Base-by-base conservation (phyloP, 2,113 vertebrate genomes). In the Pteruthius melanotis region DNA sequence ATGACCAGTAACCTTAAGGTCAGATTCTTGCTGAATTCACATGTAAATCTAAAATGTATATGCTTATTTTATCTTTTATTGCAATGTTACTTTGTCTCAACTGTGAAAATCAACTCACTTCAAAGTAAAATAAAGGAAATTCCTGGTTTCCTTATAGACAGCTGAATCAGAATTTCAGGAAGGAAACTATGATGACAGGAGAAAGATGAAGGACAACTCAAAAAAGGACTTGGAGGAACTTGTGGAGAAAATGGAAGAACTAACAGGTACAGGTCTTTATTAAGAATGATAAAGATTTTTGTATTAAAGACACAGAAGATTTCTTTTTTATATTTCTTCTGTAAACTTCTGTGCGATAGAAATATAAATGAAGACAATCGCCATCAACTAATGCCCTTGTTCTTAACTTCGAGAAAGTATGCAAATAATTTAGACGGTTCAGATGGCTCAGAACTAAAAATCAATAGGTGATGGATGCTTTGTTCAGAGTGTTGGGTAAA, bases 171-270 rank as follows among this genome's bases (percentile, higher is more conserved):
- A 98, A 76, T 60, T 95, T 88, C 95, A 70, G 33, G 96, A 97
- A 78, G 91, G 54, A 77, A 95, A 81, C 70, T 75, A 50, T 37
- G 95, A 96, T 74, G 93, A 96, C 49, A 90, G 89, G 80, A 57
- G 91, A 72, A 97, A 95, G 52, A 95, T 74, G 71, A 68, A 91
- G 28, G 93, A 97, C 14, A 95, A 97, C 44, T 82, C 97, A 23
- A 96, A 97, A 26, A 97, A 39, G 17, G 97, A 98, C 59, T 78
- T 98, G 87, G 97, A 98, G 74, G 96, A 97, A 63, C 83, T 98
- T 35, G 39, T 98, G 84, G 98, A 98, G 59, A 93, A 98, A 88
- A 97, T 98, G 91, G 98, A 98, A 92, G 97, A 97, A 77, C 87
- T 98, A 93, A 98, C 98, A 96, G 98, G 98, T 98, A 93, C 15